These are phyloP conservation scores for Labia minor DNA, from an alignment of 2,888 invertebrate species.

Conservation along the genomic window DNA sequence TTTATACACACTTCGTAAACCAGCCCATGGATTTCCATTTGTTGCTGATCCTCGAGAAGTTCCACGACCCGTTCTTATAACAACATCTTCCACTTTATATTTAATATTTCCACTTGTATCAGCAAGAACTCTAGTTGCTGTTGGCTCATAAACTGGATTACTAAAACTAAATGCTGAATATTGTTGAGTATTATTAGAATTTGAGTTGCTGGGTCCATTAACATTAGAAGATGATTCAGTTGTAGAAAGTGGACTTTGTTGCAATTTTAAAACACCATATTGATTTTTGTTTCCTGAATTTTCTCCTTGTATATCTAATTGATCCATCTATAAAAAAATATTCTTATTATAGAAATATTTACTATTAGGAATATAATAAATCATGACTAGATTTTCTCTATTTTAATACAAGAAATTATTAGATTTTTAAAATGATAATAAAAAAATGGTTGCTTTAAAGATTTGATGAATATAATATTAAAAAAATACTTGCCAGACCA, in stretches of 20 bases:
- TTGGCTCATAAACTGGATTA: slow-evolving; percentile 74
- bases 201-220: slow-evolving; percentile 21
- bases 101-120: slow-evolving; percentile 35
- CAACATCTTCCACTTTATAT: slow-evolving; percentile 67
- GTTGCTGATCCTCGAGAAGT: slow-evolving; percentile 25
- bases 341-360: slow-evolving; percentile 18
- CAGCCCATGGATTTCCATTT: slow-evolving; percentile 36
- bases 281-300: slow-evolving; percentile 42
- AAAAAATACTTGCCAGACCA: slow-evolving; percentile 50
- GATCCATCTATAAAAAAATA: slow-evolving; percentile 45
- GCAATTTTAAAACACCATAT: slow-evolving; percentile 66
- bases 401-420: too few relatives aligned
- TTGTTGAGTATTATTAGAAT: slow-evolving; percentile 17
- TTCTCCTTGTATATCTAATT: slow-evolving; percentile 39
- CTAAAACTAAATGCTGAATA: slow-evolving; percentile 60
- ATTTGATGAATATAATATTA: too few relatives aligned
- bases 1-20: slow-evolving; percentile 27
- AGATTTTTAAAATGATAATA: neutral
- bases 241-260: slow-evolving; percentile 47
- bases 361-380: slow-evolving; percentile 19
- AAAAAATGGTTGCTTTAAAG: too few relatives aligned
- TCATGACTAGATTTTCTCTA: too few relatives aligned
- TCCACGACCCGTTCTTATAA: slow-evolving; percentile 40
- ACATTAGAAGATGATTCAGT: slow-evolving; percentile 27
- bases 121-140: slow-evolving; percentile 28